Evolutionary conservation across 2,797 vertebrate genomes (phyloP).

Genomic region (Sciurus vulgaris): DNA sequence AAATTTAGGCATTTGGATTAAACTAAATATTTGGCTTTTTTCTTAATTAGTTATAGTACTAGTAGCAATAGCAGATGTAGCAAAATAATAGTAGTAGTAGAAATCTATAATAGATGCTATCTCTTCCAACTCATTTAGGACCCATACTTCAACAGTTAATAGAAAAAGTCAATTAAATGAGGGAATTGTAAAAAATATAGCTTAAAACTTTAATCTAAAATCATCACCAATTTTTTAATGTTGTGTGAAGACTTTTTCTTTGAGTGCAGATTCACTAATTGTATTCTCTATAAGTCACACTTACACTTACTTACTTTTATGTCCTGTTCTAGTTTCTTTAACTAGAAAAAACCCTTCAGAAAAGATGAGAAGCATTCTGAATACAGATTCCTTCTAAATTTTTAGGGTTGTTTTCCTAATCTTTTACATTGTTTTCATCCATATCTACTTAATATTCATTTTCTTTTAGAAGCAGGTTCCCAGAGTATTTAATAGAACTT

Average conservation of each 20-base stretch:
- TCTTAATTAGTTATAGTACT: neutral
- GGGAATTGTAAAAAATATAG: neutral
- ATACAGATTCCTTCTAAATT: constrained; percentile 15
- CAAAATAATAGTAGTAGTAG: neutral
- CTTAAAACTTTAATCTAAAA: constrained; percentile 55
- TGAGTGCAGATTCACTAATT: neutral
- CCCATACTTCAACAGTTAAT: constrained; percentile 32
- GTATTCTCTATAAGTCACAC: neutral
- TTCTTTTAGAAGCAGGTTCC: constrained; percentile 32
- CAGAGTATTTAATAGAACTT: neutral
- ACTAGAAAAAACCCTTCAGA: neutral
- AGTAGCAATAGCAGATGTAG: neutral
- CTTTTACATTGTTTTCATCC: neutral
- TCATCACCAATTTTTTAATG: constrained; percentile 40
- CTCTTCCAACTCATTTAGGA: neutral
- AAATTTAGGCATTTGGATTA: constrained; percentile 4
- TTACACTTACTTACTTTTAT: constrained; percentile 41
- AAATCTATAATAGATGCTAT: neutral
- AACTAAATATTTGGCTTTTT: neutral
- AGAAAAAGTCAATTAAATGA: constrained; percentile 26
- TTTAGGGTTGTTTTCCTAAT: neutral
- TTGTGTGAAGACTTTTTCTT: neutral
- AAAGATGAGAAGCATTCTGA: constrained; percentile 20
- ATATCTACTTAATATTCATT: neutral
- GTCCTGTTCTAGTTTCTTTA: neutral